These are phyloP conservation scores for Trichechus manatus DNA, from an alignment of 2,113 vertebrate species.

Conservation along the genomic window DNA sequence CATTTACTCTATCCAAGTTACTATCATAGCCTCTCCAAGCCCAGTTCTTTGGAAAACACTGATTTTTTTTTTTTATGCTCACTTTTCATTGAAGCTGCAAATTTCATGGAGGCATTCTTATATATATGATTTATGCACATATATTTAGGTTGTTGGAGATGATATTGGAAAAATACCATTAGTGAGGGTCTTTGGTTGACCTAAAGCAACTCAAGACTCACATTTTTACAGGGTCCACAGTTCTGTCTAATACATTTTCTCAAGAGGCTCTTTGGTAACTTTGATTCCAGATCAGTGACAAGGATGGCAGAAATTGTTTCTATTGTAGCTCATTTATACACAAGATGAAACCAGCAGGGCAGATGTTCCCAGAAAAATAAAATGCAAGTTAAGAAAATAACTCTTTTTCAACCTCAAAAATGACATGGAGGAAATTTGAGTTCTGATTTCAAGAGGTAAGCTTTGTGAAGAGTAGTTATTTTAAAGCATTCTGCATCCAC, in stretches of 20 bases:
- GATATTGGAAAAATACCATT: not conserved
- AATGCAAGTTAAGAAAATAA: conserved; percentile 66
- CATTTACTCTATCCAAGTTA: not conserved
- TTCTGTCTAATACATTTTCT: conserved; percentile 58
- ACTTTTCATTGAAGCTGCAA: conserved; percentile 24
- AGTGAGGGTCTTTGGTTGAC: not conserved
- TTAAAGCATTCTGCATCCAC: not conserved
- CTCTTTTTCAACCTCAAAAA: conserved; percentile 62
- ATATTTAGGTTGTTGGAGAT: conserved; percentile 28
- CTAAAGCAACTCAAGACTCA: not conserved
- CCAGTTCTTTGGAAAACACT: not conserved
- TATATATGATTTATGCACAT: not conserved
- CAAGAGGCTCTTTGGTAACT: conserved; percentile 31
- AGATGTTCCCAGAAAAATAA: conserved; percentile 46
- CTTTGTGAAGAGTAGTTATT: not conserved
- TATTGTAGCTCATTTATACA: conserved; percentile 51
- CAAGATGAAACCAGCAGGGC: conserved; percentile 50
- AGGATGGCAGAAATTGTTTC: conserved; percentile 58
- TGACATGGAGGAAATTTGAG: conserved; percentile 13
- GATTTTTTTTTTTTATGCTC: not conserved
- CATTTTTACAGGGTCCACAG: not conserved
- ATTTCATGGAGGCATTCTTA: not conserved
- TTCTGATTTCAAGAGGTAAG: conserved; percentile 58
- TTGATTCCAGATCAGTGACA: conserved; percentile 50
- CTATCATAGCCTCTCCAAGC: not conserved